phyloP scores from a whole-genome alignment of 2,113 vertebrate species.

The Menura novaehollandiae region DNA sequence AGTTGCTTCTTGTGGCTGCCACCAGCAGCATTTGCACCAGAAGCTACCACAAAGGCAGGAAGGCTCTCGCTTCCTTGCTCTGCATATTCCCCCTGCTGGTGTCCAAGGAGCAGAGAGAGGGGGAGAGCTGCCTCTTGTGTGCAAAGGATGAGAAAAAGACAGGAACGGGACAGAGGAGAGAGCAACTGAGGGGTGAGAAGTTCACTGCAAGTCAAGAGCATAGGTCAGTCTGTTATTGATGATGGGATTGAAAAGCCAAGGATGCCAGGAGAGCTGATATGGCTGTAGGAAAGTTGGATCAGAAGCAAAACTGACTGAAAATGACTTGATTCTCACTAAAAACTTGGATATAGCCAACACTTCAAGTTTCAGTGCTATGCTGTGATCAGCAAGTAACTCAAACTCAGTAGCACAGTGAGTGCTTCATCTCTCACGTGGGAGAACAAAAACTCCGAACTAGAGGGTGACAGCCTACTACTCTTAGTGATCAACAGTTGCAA shows the following conservation, averaged over 20 bases:
- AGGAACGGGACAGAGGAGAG: background rate
- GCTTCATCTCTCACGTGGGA: background rate
- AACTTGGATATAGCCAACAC: background rate
- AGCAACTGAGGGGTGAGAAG: background rate
- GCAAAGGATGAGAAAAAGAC: background rate
- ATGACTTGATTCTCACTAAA: background rate
- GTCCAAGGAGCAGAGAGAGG: background rate
- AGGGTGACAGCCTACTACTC: background rate
- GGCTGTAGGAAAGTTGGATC: rapidly evolving
- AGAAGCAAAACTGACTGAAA: background rate
- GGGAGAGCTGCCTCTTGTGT: rapidly evolving
- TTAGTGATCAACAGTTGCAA: background rate
- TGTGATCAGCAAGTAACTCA: background rate
- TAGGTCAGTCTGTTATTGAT: background rate
- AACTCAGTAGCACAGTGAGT: background rate
- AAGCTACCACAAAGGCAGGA: background rate
- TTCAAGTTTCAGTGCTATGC: background rate
- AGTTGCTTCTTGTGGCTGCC: background rate
- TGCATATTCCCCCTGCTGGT: background rate
- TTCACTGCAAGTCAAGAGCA: rapidly evolving
- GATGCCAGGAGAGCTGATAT: rapidly evolving
- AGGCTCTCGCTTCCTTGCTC: background rate
- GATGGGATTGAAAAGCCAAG: background rate
- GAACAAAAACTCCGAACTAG: background rate
- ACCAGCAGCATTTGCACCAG: background rate